phyloP scores from a whole-genome alignment of 1,140 invertebrate species.

The Calliopsis andreniformis region DNA sequence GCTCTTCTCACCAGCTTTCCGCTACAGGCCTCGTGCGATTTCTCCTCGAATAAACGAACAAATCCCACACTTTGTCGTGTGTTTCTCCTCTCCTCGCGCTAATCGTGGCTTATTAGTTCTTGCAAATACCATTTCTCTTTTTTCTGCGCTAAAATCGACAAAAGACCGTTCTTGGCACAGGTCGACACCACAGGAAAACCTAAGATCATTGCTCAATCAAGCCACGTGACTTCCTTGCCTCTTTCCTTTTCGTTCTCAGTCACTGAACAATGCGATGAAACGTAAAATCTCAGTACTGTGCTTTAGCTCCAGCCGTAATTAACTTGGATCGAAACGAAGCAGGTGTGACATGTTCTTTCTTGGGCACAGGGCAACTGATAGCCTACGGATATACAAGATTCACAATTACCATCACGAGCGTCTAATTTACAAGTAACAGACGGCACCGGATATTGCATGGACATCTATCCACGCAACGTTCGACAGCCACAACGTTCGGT shows the following conservation, averaged over 20 bases:
- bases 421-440: constrained; percentile 34
- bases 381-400: constrained; percentile 10
- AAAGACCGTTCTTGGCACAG: not conserved
- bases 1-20: not conserved
- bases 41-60: constrained; percentile 11
- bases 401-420: constrained; percentile 48
- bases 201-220: constrained; percentile 8
- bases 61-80: too few species aligned
- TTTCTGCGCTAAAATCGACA: not conserved
- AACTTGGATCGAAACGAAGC: not conserved
- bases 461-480: constrained; percentile 41
- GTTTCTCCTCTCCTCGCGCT: not conserved
- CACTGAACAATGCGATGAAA: not conserved
- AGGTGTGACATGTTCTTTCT: constrained; percentile 20
- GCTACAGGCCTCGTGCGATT: not conserved
- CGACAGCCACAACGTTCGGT: constrained; percentile 6
- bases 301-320: too few species aligned
- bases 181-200: not conserved
- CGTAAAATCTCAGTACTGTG: too few species aligned
- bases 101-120: too few species aligned
- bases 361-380: not conserved
- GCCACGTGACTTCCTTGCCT: not conserved
- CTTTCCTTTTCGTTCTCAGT: not conserved
- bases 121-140: not conserved
- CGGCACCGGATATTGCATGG: constrained; percentile 41